Evolutionary conservation across 2,888 invertebrate genomes (phyloP), one percentile per base, ranked within the genome.

Genomic region (Euphydryas editha): DNA sequence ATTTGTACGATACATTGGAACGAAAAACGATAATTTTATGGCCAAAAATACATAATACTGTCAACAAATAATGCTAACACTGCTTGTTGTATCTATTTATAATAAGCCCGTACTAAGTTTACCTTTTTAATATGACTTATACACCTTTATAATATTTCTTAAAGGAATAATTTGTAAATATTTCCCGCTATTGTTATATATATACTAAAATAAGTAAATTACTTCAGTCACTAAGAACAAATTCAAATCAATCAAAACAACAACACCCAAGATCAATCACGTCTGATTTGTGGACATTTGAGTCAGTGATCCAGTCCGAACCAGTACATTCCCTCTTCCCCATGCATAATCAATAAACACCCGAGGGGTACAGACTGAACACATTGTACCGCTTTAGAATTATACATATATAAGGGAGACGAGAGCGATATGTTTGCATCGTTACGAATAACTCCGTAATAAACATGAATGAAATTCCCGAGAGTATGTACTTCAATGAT

Each of bases 301-400:
- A 36, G n/a, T n/a, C n/a, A n/a, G n/a, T n/a, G 30, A 54, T 64
- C 63, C 36, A 42, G 59, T 54, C 54, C 54, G 15, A 55, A 18
- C 39, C 51, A 55, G 49, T 39, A 51, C 58, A 13, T 20, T 59
- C 68, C 65, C 68, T 68, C 68, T 39, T 62, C 47, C 59, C 60
- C 61, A 30, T 57, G 24, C 39, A 44, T 37, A 64, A 69, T 69
- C 69, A 64, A 69, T 69, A 69, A 62, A 60, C 57, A 55, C 36
- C 39, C 21, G 59, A 58, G 68, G 65, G 69, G 54, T 54, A 66
- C 66, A 66, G 68, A 69, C 63, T 63, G 57, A 56, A n/a, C 44
- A 47, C 18, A 39, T 44, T 36, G 56, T 42, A 39, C 66, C 63
- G 63, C 60, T 62, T 58, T 36, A 54, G 10, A 54, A 54, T 54